phyloP scores from a whole-genome alignment of 2,888 invertebrate genomes.

The Podotricha telesiphe region DNA sequence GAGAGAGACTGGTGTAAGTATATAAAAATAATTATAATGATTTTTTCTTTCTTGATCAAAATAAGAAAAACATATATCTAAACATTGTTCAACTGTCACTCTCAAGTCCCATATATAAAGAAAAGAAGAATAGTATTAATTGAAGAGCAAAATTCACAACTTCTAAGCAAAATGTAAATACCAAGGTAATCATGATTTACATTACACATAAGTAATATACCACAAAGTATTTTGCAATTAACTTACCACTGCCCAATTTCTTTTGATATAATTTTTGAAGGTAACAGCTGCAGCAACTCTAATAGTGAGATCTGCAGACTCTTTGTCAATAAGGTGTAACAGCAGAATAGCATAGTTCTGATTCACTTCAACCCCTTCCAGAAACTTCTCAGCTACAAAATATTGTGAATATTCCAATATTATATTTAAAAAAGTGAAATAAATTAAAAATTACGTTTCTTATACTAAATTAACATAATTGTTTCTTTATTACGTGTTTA shows the following conservation, averaged over 20 bases:
- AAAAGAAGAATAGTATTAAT: no score
- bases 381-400: conserved; percentile 92
- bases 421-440: neutral
- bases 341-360: conserved; percentile 95
- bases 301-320: conserved; percentile 90
- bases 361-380: conserved; percentile 94
- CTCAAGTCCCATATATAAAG: no score
- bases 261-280: conserved; percentile 98
- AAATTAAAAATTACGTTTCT: neutral
- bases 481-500: neutral
- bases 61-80: no score
- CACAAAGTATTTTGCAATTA: neutral
- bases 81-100: no score
- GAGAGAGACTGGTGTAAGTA: no score
- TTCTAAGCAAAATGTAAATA: no score
- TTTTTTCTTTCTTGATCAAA: no score
- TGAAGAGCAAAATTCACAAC: no score
- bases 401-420: neutral
- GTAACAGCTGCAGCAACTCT: conserved; percentile 95
- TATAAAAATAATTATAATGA: no score
- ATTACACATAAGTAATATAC: neutral
- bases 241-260: conserved; percentile 95
- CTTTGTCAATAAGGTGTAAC: conserved; percentile 92
- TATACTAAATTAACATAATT: neutral
- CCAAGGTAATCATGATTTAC: no score